These are phyloP conservation scores for Agrilus cyanescens DNA, from an alignment of 2,888 invertebrate species.

Conservation along the genomic window DNA sequence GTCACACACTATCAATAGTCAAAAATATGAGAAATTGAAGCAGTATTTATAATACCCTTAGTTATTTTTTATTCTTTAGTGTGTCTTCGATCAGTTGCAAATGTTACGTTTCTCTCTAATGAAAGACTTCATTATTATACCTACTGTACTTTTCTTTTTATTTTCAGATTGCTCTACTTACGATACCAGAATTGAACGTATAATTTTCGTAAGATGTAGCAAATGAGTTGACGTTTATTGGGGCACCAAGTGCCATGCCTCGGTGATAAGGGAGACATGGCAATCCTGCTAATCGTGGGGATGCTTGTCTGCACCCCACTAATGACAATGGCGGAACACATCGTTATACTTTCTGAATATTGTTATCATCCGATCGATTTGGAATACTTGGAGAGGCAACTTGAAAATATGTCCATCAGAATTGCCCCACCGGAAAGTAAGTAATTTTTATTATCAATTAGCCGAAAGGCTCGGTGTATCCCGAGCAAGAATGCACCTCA, in stretches of 20 bases:
- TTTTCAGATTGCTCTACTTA: too few species aligned
- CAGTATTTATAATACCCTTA: too few species aligned
- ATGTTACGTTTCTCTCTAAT: too few species aligned
- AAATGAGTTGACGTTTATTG: slow-evolving; percentile 11
- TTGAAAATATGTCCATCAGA: slow-evolving; percentile 43
- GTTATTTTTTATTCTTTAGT: too few species aligned
- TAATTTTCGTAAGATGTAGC: slow-evolving; percentile 7
- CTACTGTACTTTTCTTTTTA: too few species aligned
- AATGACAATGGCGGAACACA: slow-evolving; percentile 37
- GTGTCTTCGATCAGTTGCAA: too few species aligned
- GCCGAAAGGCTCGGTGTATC: too few species aligned
- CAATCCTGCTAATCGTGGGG: slow-evolving; percentile 45
- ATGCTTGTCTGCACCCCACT: slow-evolving; percentile 42
- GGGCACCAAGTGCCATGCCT: slow-evolving; percentile 26
- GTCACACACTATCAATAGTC: too few species aligned
- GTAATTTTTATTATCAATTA: slow-evolving; percentile 16
- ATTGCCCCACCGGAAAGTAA: slow-evolving; percentile 31
- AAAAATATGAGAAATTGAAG: too few species aligned
- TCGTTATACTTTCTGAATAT: slow-evolving; percentile 38
- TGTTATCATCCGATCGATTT: slow-evolving; percentile 44
- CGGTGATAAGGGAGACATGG: slow-evolving; percentile 30
- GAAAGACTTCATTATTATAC: too few species aligned
- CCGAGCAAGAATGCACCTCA: too few species aligned
- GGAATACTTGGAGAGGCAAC: slow-evolving; percentile 48
- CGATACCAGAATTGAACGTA: too few species aligned